A percentile compares a stretch with the other conserved stretches of the same genome.
These are phyloP conservation scores for Chironomus tentans DNA, from an alignment of 2,888 invertebrate genomes.

Conservation along the genomic window DNA sequence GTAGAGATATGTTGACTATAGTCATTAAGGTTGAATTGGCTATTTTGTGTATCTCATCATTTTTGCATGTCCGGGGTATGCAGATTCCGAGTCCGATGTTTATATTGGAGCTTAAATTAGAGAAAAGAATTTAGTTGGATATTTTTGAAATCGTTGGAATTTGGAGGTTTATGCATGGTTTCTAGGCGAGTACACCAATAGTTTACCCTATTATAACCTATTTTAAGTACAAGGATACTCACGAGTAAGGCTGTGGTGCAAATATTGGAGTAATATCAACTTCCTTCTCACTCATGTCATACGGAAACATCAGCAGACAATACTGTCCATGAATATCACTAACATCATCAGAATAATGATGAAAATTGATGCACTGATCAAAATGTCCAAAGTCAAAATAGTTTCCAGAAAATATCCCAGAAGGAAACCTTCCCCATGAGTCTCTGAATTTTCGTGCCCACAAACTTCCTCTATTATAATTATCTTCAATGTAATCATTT, in stretches of 20 bases:
- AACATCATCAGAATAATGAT: constrained; percentile 16
- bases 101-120: not conserved
- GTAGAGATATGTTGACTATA: not conserved
- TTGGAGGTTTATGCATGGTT: too few relatives aligned
- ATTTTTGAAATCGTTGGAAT: too few relatives aligned
- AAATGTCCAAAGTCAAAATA: constrained; percentile 42
- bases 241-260: not conserved
- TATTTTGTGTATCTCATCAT: constrained; percentile 32
- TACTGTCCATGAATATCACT: constrained; percentile 5
- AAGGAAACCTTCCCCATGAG: constrained; percentile 42
- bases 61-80: constrained; percentile 37
- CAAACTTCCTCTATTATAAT: not conserved
- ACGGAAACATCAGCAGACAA: not conserved
- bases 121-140: too few relatives aligned
- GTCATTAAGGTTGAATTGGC: constrained; percentile 32
- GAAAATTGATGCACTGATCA: constrained; percentile 42
- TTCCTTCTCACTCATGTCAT: not conserved
- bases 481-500: not conserved
- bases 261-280: not conserved
- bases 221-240: not conserved
- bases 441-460: constrained; percentile 32
- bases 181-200: too few relatives aligned
- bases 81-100: constrained; percentile 35
- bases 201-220: too few relatives aligned
- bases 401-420: constrained; percentile 42